Evolutionary conservation across 2,888 invertebrate species (phyloP).

Genomic region (Amiota mariae): DNA sequence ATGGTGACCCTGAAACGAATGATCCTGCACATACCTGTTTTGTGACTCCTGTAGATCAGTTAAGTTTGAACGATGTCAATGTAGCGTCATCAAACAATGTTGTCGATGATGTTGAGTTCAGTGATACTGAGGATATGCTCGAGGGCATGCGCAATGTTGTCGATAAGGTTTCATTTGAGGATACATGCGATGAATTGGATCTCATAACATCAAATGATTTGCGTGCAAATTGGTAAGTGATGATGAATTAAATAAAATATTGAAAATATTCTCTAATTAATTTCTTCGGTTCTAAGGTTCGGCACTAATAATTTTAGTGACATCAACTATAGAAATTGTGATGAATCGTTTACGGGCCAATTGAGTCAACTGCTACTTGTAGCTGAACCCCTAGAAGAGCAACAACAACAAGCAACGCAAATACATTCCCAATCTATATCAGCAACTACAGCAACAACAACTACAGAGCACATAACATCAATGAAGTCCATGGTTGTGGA

Average conservation of each 20-base stretch:
- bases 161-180: constrained; percentile 75
- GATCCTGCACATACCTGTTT: constrained; percentile 5
- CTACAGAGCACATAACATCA: neutral
- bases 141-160: constrained; percentile 88
- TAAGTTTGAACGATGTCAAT: constrained; percentile 32
- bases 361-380: constrained; percentile 45
- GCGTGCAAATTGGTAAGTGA: constrained; percentile 61
- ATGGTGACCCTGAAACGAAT: neutral
- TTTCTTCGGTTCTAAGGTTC: constrained; percentile 41
- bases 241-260: neutral
- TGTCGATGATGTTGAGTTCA: constrained; percentile 79
- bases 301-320: constrained; percentile 61
- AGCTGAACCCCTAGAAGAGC: constrained; percentile 44
- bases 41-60: constrained; percentile 24
- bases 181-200: constrained; percentile 72
- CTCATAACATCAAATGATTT: constrained; percentile 61
- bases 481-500: neutral
- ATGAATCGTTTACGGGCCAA: constrained; percentile 56
- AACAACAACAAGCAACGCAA: constrained; percentile 17
- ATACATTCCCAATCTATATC: neutral
- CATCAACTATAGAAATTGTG: constrained; percentile 39
- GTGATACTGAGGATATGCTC: constrained; percentile 89
- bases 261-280: neutral
- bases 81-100: constrained; percentile 24
- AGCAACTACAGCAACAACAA: neutral